A percentile compares a stretch with the other conserved stretches of the same genome.
These are phyloP conservation scores for Mionectes olivaceus DNA, from an alignment of 2,797 vertebrate species.

Conservation along the genomic window DNA sequence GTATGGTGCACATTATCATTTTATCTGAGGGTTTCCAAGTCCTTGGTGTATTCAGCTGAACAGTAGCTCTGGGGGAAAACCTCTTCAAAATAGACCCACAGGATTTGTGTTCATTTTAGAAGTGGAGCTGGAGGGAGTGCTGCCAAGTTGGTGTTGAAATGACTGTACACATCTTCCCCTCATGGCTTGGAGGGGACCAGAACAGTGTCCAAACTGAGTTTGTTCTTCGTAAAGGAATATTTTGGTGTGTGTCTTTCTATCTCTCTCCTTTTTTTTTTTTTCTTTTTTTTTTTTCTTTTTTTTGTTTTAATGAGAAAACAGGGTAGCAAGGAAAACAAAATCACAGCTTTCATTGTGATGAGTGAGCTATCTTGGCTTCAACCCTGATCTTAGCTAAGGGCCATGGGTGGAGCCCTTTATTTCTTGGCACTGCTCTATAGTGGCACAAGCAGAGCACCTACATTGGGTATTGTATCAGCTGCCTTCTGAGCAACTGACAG, in stretches of 20 bases:
- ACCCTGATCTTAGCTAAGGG: conserved; percentile 44
- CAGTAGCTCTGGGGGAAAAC: neutral
- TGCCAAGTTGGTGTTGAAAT: neutral
- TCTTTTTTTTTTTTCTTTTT: neutral
- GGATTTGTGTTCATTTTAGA: neutral
- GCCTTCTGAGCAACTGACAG: conserved; percentile 3
- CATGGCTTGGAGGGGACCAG: neutral
- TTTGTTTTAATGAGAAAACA: neutral
- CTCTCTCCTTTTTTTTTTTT: neutral
- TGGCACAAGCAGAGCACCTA: neutral
- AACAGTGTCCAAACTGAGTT: neutral
- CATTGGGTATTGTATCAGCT: neutral
- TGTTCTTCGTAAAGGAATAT: neutral
- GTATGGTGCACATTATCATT: neutral
- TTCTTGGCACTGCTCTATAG: conserved; percentile 16
- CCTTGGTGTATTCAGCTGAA: neutral
- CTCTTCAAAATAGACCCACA: neutral
- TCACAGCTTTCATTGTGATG: neutral
- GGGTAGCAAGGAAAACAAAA: neutral
- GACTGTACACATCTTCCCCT: neutral
- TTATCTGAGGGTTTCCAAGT: neutral
- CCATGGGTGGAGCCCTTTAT: conserved; percentile 41
- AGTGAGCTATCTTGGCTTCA: neutral
- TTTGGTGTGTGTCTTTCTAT: neutral
- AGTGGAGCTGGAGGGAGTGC: neutral